Base-by-base conservation (phyloP, 2,797 vertebrate species). In the Botia kubotai region DNA sequence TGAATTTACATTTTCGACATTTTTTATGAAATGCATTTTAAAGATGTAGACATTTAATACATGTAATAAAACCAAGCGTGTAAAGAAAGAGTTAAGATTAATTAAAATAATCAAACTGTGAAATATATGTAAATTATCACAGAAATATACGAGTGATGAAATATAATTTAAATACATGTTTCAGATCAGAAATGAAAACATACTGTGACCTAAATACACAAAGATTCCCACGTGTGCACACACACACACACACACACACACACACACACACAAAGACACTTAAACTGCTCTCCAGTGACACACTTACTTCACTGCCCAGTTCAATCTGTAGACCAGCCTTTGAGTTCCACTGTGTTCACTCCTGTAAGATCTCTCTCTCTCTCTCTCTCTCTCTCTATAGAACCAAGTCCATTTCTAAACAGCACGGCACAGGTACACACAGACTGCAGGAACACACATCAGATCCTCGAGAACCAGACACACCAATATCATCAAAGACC, bases 201-300 rank as follows among this genome's bases (percentile, higher is more conserved):
- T 36, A 39, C 6, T 4, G 36, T 39, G 5, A 39, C 7, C 3
- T 6, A 1, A 39, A 39, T 39, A 39, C 36, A 39, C 36, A 39
- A 39, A 39, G 3, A 4, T 36, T 4, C 23, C 23, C 23, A 26
- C 23, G 2, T 26, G 23, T 26, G 23, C 33, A 52, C 17, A 67
- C 53, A 55, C 80, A 66, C 17, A 66, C 53, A 81, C 21, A 67
- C 21, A 48, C 48, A 6, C 19, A 16, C 57, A 69, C 46, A 67
- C 53, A 77, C 57, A 69, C 14, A 74, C 63, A 48, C 23, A 26
- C 23, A 26, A 39, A 36, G 21, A 29, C 14, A 73, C 39, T 53
- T 50, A 36, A 67, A 63, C 29, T 12, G 14, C 17, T 43, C 14
- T 17, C 16, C 46, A 23, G 16, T 8, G 13, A 10, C 58, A 19